Evolutionary conservation across 2,797 vertebrate species (phyloP).

Genomic region (Rhadinocentrus ornatus): DNA sequence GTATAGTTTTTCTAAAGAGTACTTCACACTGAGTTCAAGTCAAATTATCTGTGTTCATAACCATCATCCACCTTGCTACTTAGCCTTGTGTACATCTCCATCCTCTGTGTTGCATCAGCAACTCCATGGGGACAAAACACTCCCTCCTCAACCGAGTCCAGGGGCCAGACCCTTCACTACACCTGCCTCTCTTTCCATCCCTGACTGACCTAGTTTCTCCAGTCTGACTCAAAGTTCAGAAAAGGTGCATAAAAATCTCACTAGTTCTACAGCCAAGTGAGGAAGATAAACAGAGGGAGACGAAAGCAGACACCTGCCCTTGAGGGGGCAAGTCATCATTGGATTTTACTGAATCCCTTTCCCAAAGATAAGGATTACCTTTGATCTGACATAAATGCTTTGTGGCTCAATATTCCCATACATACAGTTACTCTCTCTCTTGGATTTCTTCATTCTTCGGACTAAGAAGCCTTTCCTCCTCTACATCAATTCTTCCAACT

Average conservation of each 20-base stretch:
- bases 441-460: neutral
- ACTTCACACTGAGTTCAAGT: neutral
- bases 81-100: neutral
- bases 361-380: constrained; percentile 74
- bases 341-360: constrained; percentile 65
- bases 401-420: constrained; percentile 73
- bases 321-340: constrained; percentile 42
- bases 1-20: neutral
- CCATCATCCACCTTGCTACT: neutral
- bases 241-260: constrained; percentile 33
- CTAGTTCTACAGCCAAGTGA: constrained; percentile 22
- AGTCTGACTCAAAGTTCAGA: constrained; percentile 40
- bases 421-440: constrained; percentile 23
- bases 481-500: constrained; percentile 25
- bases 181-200: constrained; percentile 7
- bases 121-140: neutral
- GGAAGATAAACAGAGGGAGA: constrained; percentile 21
- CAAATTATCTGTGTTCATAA: neutral
- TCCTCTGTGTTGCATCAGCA: constrained; percentile 9
- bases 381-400: constrained; percentile 78
- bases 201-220: constrained; percentile 59
- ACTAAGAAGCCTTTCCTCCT: constrained; percentile 29
- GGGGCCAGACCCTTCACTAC: constrained; percentile 15
- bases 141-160: constrained; percentile 16
- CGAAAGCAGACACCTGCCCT: constrained; percentile 46